Evolutionary conservation across 2,888 invertebrate genomes (phyloP).

Genomic region (Dorcus hopei): DNA sequence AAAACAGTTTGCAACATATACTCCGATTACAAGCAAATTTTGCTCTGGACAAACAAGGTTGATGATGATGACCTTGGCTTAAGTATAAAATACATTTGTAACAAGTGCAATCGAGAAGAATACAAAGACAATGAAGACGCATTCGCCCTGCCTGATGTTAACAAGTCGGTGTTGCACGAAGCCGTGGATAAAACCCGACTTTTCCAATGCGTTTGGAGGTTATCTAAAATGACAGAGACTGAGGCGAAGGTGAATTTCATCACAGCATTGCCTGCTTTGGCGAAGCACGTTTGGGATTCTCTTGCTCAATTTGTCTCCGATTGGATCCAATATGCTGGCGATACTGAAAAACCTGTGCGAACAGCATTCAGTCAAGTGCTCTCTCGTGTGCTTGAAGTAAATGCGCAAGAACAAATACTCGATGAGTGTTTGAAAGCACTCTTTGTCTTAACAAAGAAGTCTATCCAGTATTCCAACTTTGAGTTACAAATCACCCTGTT

Average conservation of each 20-base stretch:
- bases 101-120: constrained; percentile 3
- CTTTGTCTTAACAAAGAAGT: constrained; percentile 51
- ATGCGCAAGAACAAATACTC: constrained; percentile 41
- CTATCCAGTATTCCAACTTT: constrained; percentile 54
- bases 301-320: constrained; percentile 40
- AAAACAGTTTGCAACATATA: constrained; percentile 33
- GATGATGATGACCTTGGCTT: constrained; percentile 5
- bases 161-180: background rate
- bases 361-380: constrained; percentile 42
- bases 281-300: constrained; percentile 49
- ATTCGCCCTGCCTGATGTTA: background rate
- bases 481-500: constrained; percentile 56
- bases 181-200: background rate
- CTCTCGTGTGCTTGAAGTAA: constrained; percentile 31
- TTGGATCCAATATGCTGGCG: constrained; percentile 47
- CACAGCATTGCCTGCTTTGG: constrained; percentile 44
- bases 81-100: constrained; percentile 6
- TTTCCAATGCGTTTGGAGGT: constrained; percentile 8
- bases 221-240: constrained; percentile 10
- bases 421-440: constrained; percentile 48
- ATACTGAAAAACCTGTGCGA: constrained; percentile 41
- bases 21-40: constrained; percentile 30
- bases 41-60: constrained; percentile 19
- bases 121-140: background rate
- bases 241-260: constrained; percentile 36